phyloP scores from a whole-genome alignment of 2,888 invertebrate species.

The Diachrysia chrysitis region DNA sequence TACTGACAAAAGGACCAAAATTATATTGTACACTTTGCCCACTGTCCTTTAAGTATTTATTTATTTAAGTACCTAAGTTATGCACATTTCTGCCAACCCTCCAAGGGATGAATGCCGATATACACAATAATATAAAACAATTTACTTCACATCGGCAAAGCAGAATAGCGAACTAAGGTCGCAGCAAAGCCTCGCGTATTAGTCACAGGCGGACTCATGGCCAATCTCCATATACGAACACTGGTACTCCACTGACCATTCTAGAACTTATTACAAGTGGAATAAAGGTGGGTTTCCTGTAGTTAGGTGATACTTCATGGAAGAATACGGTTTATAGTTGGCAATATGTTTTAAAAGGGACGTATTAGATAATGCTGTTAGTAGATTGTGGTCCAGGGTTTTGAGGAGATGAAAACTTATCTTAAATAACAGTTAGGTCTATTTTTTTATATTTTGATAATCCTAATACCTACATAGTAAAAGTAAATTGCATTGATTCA shows the following conservation, averaged over 20 bases:
- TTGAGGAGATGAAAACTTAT: not conserved
- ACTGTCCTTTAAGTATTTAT: too few relatives aligned
- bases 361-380: slow-evolving; percentile 18
- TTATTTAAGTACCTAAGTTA: too few relatives aligned
- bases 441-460: too few relatives aligned
- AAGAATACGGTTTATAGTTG: slow-evolving; percentile 34
- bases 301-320: slow-evolving; percentile 8
- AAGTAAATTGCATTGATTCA: too few relatives aligned
- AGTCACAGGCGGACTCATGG: slow-evolving; percentile 59
- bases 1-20: too few relatives aligned
- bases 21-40: too few relatives aligned
- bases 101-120: not conserved
- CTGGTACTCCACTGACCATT: slow-evolving; percentile 21
- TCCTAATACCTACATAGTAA: too few relatives aligned
- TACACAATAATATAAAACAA: slow-evolving; percentile 32
- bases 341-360: slow-evolving; percentile 50
- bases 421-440: not conserved
- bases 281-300: slow-evolving; percentile 14
- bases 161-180: slow-evolving; percentile 58
- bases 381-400: slow-evolving; percentile 9
- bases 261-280: slow-evolving; percentile 10
- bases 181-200: slow-evolving; percentile 58
- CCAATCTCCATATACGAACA: slow-evolving; percentile 53
- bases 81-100: not conserved
- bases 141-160: slow-evolving; percentile 37